Conservation (phyloP, 2,888 invertebrate species). For the Catocala sponsa region DNA sequence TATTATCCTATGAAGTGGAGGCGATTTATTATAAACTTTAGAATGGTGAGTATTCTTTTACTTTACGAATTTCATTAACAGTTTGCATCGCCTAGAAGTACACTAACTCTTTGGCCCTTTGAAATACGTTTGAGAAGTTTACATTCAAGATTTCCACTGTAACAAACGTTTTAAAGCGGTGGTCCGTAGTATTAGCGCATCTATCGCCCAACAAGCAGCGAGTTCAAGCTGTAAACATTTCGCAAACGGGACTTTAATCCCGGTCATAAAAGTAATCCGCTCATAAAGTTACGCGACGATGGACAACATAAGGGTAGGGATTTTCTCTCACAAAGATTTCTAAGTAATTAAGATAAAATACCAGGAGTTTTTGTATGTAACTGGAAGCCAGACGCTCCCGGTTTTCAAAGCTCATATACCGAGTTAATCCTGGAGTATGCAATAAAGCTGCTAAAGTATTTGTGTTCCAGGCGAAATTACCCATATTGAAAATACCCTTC, state of each 20-base stretch:
- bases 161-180: slow-evolving; percentile 31
- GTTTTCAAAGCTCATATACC: slow-evolving; percentile 85
- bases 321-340: slow-evolving; percentile 85
- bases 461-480: slow-evolving; percentile 85
- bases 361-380: slow-evolving; percentile 82
- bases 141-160: slow-evolving; percentile 30
- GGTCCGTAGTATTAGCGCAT: slow-evolving; percentile 26
- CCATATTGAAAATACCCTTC: slow-evolving; percentile 87
- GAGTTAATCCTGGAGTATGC: slow-evolving; percentile 86
- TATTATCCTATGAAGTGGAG: slow-evolving; percentile 63
- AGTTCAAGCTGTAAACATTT: slow-evolving; percentile 84
- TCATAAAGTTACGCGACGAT: slow-evolving; percentile 87
- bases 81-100: slow-evolving; percentile 25
- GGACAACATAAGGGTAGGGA: slow-evolving; percentile 87
- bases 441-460: slow-evolving; percentile 86
- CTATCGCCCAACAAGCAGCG: slow-evolving; percentile 65
- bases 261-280: slow-evolving; percentile 86
- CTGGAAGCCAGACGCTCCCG: slow-evolving; percentile 73
- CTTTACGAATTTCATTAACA: slow-evolving; percentile 42
- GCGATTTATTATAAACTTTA: slow-evolving; percentile 69
- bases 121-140: slow-evolving; percentile 27
- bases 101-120: slow-evolving; percentile 23
- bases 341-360: slow-evolving; percentile 87
- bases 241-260: slow-evolving; percentile 85
- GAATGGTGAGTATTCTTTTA: slow-evolving; percentile 53